Percentiles rank a stretch among this genome's conserved stretches.
These are phyloP conservation scores for Micronycteris hirsuta DNA, from an alignment of 2,113 vertebrate species.

Conservation along the genomic window DNA sequence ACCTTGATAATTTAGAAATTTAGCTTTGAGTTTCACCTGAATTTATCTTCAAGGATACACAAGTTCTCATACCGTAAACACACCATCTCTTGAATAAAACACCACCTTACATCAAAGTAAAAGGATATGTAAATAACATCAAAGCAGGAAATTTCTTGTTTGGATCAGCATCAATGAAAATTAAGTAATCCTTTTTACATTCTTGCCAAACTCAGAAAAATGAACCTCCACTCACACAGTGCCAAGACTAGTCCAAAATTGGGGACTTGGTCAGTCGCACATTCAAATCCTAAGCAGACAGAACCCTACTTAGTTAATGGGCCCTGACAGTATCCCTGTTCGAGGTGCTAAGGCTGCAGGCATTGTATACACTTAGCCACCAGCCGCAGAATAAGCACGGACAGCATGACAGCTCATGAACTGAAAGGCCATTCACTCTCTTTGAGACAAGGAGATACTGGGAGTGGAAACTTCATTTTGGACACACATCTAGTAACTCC, in stretches of 20 bases:
- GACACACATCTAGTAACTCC: not conserved
- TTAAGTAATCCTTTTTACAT: not conserved
- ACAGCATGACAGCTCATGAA: constrained; percentile 27
- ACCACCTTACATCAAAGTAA: not conserved
- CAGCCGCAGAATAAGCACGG: constrained; percentile 16
- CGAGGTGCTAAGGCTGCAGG: not conserved
- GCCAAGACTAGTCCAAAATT: not conserved
- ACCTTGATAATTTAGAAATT: not conserved
- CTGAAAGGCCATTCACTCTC: not conserved
- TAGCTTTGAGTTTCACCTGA: not conserved
- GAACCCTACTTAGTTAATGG: not conserved
- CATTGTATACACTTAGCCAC: not conserved
- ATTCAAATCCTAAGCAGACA: constrained; percentile 33
- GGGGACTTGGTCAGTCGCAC: not conserved
- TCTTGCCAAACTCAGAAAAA: constrained; percentile 38
- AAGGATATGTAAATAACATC: not conserved
- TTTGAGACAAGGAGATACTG: not conserved
- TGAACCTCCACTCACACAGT: not conserved
- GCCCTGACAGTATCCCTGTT: constrained; percentile 34
- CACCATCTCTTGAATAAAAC: not conserved
- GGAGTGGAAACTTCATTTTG: constrained; percentile 1
- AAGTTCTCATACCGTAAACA: not conserved
- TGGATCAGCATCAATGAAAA: not conserved
- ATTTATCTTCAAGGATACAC: not conserved
- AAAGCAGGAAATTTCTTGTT: constrained; percentile 27